These are phyloP conservation scores for Pocota personata DNA, from an alignment of 2,888 invertebrate genomes.

Conservation along the genomic window DNA sequence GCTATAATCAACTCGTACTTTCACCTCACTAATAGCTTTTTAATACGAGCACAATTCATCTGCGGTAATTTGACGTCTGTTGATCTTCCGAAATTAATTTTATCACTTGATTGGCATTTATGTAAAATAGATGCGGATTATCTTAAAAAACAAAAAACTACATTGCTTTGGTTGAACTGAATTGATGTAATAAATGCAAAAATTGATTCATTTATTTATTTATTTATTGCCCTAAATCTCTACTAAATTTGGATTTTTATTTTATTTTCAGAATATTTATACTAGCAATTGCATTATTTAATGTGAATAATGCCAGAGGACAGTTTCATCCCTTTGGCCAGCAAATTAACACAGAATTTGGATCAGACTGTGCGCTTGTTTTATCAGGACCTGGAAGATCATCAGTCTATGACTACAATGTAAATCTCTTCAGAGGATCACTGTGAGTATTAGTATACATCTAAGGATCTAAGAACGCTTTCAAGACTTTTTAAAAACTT, in stretches of 20 bases:
- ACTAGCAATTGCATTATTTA: conserved; percentile 72
- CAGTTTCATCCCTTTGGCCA: conserved; percentile 80
- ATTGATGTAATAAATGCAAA: neutral
- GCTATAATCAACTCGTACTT: conserved; percentile 39
- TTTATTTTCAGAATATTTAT: conserved; percentile 79
- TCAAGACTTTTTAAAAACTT: no score
- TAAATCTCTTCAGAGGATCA: conserved; percentile 91
- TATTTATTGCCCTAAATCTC: neutral
- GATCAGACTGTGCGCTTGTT: conserved; percentile 90
- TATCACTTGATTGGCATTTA: neutral
- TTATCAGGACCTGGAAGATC: conserved; percentile 91
- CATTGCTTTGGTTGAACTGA: neutral
- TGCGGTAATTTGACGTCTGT: neutral
- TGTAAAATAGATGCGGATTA: neutral
- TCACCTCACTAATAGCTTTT: conserved; percentile 23
- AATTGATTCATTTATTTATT: neutral
- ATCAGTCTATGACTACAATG: conserved; percentile 92
- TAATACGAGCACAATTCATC: neutral
- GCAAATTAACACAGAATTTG: conserved; percentile 79
- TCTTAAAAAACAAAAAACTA: neutral
- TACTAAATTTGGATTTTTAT: conserved; percentile 7
- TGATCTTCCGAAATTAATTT: neutral
- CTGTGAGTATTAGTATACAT: conserved; percentile 89
- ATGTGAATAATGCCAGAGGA: conserved; percentile 63
- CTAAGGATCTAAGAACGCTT: no score